These are phyloP conservation scores for Zootermopsis nevadensis DNA, from an alignment of 2,888 invertebrate species.

Conservation along the genomic window DNA sequence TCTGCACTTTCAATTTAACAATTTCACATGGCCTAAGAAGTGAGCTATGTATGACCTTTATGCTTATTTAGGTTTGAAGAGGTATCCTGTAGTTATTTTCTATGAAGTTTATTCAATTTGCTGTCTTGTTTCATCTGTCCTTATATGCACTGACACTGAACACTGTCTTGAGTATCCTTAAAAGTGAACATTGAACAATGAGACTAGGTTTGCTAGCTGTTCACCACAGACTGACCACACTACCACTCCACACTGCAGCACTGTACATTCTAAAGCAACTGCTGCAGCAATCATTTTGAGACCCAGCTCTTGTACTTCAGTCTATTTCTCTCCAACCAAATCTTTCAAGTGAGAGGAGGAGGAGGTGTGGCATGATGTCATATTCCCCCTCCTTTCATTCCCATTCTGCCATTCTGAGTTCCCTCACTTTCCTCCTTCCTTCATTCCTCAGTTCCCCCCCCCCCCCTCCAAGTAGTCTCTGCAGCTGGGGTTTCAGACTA, in stretches of 20 bases:
- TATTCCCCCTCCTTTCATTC: neutral
- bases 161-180: neutral
- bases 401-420: neutral
- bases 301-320: conserved; percentile 12
- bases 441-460: neutral
- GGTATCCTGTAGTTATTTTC: neutral
- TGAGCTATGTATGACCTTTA: too few species aligned
- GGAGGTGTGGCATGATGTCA: conserved; percentile 37
- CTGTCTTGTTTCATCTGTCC: neutral
- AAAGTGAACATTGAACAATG: conserved; percentile 3
- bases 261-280: neutral
- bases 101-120: neutral
- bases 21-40: too few species aligned
- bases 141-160: neutral
- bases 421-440: neutral
- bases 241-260: neutral
- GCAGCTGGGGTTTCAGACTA: neutral
- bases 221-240: conserved; percentile 8
- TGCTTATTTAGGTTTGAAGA: too few species aligned
- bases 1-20: too few species aligned
- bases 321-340: neutral
- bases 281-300: conserved; percentile 11
- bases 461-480: neutral
- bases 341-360: neutral
- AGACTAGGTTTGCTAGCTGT: neutral